Evolutionary conservation across 2,888 invertebrate species (phyloP), one percentile per base, ranked within the genome.

Genomic region (Ctena decussata): DNA sequence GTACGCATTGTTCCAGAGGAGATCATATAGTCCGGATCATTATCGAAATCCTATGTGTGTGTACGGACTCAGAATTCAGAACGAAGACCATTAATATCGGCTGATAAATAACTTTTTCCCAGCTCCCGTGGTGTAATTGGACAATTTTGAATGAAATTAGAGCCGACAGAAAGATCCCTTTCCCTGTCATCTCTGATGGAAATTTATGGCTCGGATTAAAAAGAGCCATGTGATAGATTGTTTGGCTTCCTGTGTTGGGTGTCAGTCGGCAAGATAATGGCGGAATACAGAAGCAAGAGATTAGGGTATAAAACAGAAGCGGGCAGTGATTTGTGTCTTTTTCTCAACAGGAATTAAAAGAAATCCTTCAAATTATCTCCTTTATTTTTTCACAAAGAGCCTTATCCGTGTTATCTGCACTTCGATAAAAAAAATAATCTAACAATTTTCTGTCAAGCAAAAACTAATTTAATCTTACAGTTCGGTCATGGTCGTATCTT

Each of bases 111-210:
- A 65, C 30, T 30, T 57, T 53, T 65, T 65, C 65, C 35, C 65
- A 65, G 30, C 65, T 65, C 35, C 65, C 18, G 35, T 65, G 65
- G 72, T 46, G 72, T 72, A 72, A 72, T 72, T 72, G 72, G 72
- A 72, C 72, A 46, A 72, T 44, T 72, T 72, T 39, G 32, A 46
- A 72, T 44, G 44, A 72, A 44, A 44, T 72, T 46, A 44, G 72
- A 72, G 72, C 72, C n/a, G 30, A 46, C 41, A 41, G 44, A 24
- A n/a, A 21, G 46, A 30, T 46, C 32, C 72, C 35, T 72, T 41
- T 41, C 72, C 18, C 44, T 72, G 72, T 72, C 41, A 44, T 21
- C 21, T 24, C 2, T 35, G 35, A 65, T 65, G 32, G 24, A 65
- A 65, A 65, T 65, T 65, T 65, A 65, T 65, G 32, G 65, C 35